These are phyloP conservation scores for Drosophila navojoa DNA, from an alignment of 1,140 invertebrate species.

Conservation along the genomic window DNA sequence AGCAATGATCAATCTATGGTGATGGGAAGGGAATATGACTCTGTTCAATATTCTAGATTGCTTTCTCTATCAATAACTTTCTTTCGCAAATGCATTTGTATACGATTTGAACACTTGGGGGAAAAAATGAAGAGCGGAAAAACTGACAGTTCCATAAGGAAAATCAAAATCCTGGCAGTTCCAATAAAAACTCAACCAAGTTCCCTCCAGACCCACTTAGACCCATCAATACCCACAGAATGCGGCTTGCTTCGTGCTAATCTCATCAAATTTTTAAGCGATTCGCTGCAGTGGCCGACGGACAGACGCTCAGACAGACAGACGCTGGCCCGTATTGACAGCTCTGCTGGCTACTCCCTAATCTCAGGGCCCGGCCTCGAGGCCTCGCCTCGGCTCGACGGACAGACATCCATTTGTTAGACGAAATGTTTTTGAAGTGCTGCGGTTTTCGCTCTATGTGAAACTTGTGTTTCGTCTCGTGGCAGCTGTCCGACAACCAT, in stretches of 20 bases:
- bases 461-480: slow-evolving; percentile 50
- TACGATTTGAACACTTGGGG: too few species aligned
- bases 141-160: too few species aligned
- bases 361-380: too few species aligned
- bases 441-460: slow-evolving; percentile 56
- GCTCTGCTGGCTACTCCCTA: background rate
- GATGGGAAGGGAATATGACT: too few species aligned
- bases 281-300: background rate
- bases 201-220: background rate
- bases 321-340: background rate
- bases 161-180: background rate
- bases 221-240: background rate
- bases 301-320: background rate
- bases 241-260: background rate
- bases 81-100: too few species aligned
- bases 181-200: background rate
- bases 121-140: too few species aligned
- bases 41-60: too few species aligned
- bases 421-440: slow-evolving; percentile 58
- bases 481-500: slow-evolving; percentile 59
- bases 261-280: background rate
- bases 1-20: too few species aligned
- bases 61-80: too few species aligned
- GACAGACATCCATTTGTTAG: slow-evolving; percentile 76
- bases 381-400: background rate